Percentiles rank a stretch among this genome's conserved stretches.
Evolutionary conservation across 2,888 invertebrate genomes (phyloP).

Genomic region (Sicus ferrugineus): DNA sequence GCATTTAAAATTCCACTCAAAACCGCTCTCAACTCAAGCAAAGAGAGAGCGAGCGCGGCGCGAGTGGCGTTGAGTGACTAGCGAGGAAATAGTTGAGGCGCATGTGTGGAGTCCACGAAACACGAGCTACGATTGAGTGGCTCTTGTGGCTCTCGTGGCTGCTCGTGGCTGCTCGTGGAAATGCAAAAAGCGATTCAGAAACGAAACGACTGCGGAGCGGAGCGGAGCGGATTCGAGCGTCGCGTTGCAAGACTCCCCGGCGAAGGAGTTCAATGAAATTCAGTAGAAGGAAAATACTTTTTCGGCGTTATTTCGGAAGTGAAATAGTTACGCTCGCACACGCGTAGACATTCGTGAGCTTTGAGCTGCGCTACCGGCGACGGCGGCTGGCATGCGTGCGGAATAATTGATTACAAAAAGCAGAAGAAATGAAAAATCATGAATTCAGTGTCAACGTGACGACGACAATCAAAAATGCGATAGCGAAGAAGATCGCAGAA

Average conservation of each 20-base stretch:
- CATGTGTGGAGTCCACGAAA: too few species aligned
- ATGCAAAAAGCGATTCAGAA: constrained; percentile 47
- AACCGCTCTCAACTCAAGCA: too few species aligned
- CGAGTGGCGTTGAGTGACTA: too few species aligned
- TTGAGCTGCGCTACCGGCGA: not conserved
- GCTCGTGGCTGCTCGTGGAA: too few species aligned
- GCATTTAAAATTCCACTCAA: too few species aligned
- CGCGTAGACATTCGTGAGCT: not conserved
- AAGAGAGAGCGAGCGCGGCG: too few species aligned
- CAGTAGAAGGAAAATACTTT: not conserved
- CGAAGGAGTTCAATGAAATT: constrained; percentile 4
- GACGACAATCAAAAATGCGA: not conserved
- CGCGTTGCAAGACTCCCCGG: too few species aligned
- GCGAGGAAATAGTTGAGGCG: too few species aligned
- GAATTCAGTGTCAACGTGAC: not conserved
- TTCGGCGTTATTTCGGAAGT: constrained; percentile 32
- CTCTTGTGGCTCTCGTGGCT: too few species aligned
- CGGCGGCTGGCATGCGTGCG: constrained; percentile 8
- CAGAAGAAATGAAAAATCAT: not conserved
- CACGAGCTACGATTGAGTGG: too few species aligned
- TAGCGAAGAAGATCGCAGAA: constrained; percentile 33
- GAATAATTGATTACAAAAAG: constrained; percentile 9
- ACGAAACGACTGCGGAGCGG: constrained; percentile 54
- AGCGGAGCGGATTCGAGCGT: constrained; percentile 45
- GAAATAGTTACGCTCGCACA: not conserved